phyloP scores from a whole-genome alignment of 2,797 vertebrate species.

The Echeneis naucrates region DNA sequence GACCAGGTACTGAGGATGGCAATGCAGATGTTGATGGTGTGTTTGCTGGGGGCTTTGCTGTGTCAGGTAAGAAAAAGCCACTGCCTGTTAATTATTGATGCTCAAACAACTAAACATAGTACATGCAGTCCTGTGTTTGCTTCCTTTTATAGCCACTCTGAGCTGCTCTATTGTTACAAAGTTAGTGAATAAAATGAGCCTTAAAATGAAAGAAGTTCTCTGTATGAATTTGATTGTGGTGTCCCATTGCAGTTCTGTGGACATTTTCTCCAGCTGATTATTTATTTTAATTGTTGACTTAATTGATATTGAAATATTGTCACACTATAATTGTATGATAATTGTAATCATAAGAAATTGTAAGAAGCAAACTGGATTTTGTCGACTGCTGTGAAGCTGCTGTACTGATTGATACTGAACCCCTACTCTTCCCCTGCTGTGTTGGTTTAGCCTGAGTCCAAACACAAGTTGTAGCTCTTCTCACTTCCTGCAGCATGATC shows the following conservation, averaged over 20 bases:
- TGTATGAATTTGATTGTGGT: background rate
- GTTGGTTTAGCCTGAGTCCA: conserved; percentile 6
- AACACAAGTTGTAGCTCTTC: background rate
- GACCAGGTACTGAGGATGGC: conserved; percentile 72
- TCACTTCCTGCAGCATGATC: conserved; percentile 29
- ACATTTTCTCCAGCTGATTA: background rate
- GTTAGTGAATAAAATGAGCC: background rate
- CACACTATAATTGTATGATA: too few species aligned
- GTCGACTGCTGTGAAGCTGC: conserved; percentile 11
- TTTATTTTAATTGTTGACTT: background rate
- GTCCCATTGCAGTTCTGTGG: background rate
- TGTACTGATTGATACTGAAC: background rate
- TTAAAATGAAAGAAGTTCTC: background rate
- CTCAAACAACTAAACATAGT: background rate
- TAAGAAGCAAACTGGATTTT: too few species aligned
- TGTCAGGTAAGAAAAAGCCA: conserved; percentile 71
- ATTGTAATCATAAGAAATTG: too few species aligned
- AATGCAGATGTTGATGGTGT: conserved; percentile 63
- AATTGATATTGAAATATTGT: too few species aligned
- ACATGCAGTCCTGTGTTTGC: background rate
- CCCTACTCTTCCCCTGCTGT: background rate
- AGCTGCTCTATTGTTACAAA: background rate
- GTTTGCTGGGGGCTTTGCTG: conserved; percentile 64
- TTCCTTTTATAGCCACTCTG: background rate
- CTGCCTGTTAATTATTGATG: background rate